Percentiles rank a stretch among this genome's conserved stretches.
Evolutionary conservation across 2,113 vertebrate species (phyloP).

Genomic region (Turdus rufiventris): DNA sequence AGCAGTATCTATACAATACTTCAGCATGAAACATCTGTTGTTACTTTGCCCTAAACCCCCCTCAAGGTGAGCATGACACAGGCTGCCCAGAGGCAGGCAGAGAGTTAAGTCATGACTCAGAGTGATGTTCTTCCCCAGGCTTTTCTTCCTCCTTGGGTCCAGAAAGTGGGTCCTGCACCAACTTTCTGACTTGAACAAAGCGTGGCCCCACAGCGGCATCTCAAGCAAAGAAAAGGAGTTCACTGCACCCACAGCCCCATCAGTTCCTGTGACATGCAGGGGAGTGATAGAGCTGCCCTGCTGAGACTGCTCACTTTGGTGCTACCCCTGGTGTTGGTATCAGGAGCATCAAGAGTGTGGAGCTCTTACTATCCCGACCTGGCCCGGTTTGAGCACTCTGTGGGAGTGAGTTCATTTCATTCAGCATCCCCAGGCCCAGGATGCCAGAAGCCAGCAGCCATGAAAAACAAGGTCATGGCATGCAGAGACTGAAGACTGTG

Average conservation of each 20-base stretch:
- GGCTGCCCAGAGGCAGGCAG: background rate
- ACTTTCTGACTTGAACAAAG: background rate
- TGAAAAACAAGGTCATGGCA: background rate
- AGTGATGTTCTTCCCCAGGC: slow-evolving; percentile 5
- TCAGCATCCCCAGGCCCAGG: background rate
- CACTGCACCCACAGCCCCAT: background rate
- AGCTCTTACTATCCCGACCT: background rate
- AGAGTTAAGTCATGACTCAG: background rate
- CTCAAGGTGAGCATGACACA: background rate
- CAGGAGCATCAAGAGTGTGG: background rate
- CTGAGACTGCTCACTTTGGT: background rate
- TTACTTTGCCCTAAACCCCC: background rate
- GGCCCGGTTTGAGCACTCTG: background rate
- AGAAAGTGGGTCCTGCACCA: background rate
- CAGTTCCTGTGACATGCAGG: background rate
- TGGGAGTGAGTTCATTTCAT: background rate
- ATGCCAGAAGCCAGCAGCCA: background rate
- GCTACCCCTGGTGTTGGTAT: background rate
- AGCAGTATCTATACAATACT: background rate
- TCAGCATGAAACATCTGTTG: background rate
- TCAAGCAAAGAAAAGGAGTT: background rate
- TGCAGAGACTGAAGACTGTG: background rate
- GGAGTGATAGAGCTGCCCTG: background rate
- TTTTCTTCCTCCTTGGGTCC: slow-evolving; percentile 40
- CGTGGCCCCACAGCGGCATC: rapidly evolving